phyloP scores from a whole-genome alignment of 2,797 vertebrate genomes.

The Meriones psammophilus region DNA sequence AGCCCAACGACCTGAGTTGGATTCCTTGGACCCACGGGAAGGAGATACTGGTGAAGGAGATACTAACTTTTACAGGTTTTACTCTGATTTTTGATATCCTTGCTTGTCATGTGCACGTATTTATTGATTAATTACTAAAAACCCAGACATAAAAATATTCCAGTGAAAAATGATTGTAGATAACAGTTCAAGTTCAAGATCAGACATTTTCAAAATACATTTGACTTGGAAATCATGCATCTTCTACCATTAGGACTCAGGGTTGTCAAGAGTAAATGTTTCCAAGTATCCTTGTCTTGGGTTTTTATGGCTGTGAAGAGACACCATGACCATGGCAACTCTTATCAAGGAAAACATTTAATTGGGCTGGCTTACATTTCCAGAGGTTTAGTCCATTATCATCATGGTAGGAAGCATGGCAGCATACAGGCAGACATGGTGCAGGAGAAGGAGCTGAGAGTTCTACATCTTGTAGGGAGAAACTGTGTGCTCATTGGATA shows the following conservation, averaged over 20 bases:
- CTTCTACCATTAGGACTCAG: slow-evolving; percentile 10
- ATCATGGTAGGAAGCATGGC: not conserved
- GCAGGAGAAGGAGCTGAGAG: not conserved
- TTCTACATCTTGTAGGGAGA: not conserved
- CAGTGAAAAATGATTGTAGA: slow-evolving; percentile 30
- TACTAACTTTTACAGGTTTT: not conserved
- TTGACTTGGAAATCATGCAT: slow-evolving; percentile 43
- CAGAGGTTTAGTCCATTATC: not conserved
- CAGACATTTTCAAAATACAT: slow-evolving; percentile 26
- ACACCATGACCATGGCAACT: not conserved
- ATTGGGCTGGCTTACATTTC: not conserved
- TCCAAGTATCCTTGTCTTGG: not conserved
- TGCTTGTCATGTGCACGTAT: not conserved
- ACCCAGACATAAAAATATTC: not conserved
- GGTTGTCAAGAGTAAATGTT: not conserved
- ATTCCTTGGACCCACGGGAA: not conserved
- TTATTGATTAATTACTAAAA: not conserved
- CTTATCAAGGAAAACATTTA: not conserved
- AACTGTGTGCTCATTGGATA: not conserved
- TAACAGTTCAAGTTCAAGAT: not conserved
- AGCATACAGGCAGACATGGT: not conserved
- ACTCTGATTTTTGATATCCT: not conserved
- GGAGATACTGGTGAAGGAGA: too few species aligned
- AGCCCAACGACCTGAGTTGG: not conserved
- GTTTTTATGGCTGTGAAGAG: not conserved